Base-by-base conservation (phyloP, 2,888 invertebrate genomes). In the Copidosoma aretas region DNA sequence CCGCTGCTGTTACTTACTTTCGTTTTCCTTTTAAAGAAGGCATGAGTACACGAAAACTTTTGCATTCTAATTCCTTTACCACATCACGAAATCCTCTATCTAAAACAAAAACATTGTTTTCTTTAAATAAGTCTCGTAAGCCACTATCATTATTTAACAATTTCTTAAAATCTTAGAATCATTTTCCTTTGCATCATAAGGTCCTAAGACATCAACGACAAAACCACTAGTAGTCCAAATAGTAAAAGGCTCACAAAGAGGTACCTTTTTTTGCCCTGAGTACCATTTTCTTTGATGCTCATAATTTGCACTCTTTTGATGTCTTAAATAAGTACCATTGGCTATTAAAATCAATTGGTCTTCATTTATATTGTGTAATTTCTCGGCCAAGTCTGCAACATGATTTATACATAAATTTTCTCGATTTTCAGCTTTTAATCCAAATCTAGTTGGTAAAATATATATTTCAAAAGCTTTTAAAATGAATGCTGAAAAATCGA, bases 1-100 rank as follows among this genome's bases (percentile, higher is more conserved):
- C 32, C 3, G 32, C 32, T 32, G 32, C 8, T 8, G 32, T 32
- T 5, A 3, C 4, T 32, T 32, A 8, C 8, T 32, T 32, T 32
- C 32, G 3, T 32, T 32, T 3, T 5, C 32, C 75, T 72, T 75
- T 74, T 1, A 74, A 53, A 12, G 75, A 75, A 22, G 75, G 75
- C 75, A 76, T 76, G n/a, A 71, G 56, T 15, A 75, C 76, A 21
- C 22, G 57, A 54, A 51, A 77, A 1, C 70, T 72, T 58, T 67
- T 57, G 15, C 58, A 54, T 63, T 70, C 60, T 52, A 67, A 64
- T 21, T 63, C 32, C 10, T 63, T 22, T 21, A 54, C 41, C 1
- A 72, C 62, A 49, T 70, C 70, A 19, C 72, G 61, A 32, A 72
- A 70, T 15, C 62, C 72, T 1, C 76, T 58, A 66, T 77, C 76